Conservation (phyloP, 2,888 invertebrate genomes). For the Chloromyia formosa region DNA sequence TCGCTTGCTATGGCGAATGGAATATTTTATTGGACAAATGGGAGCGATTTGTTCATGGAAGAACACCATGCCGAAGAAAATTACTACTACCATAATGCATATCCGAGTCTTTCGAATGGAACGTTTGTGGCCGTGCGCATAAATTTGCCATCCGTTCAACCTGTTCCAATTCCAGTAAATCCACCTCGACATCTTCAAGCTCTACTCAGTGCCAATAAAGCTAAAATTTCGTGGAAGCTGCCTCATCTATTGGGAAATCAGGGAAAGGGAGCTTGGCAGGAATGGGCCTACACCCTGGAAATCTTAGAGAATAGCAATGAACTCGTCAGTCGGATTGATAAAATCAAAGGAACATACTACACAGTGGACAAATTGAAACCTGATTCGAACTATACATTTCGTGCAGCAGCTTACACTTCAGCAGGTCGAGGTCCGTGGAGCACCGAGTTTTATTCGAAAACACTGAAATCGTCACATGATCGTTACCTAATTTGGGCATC, state of each 20-base stretch:
- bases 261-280: conserved; percentile 71
- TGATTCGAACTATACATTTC: conserved; percentile 79
- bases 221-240: conserved; percentile 82
- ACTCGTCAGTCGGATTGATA: conserved; percentile 57
- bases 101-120: conserved; percentile 67
- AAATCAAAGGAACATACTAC: conserved; percentile 70
- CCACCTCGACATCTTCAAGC: conserved; percentile 83
- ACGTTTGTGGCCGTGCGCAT: conserved; percentile 67
- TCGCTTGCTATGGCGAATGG: conserved; percentile 81
- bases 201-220: conserved; percentile 78
- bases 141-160: conserved; percentile 77
- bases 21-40: conserved; percentile 88
- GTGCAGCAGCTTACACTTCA: conserved; percentile 80
- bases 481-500: conserved; percentile 75
- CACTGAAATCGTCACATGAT: conserved; percentile 66
- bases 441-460: conserved; percentile 77
- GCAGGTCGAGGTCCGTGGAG: conserved; percentile 85
- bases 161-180: conserved; percentile 80
- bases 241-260: conserved; percentile 81
- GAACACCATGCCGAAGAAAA: conserved; percentile 76
- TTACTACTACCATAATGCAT: conserved; percentile 81
- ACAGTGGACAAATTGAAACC: conserved; percentile 76
- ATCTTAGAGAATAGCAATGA: conserved; percentile 59
- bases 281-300: conserved; percentile 62
- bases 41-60: conserved; percentile 78